Base-by-base conservation (phyloP, 2,797 vertebrate genomes). In the Pempheris klunzingeri region DNA sequence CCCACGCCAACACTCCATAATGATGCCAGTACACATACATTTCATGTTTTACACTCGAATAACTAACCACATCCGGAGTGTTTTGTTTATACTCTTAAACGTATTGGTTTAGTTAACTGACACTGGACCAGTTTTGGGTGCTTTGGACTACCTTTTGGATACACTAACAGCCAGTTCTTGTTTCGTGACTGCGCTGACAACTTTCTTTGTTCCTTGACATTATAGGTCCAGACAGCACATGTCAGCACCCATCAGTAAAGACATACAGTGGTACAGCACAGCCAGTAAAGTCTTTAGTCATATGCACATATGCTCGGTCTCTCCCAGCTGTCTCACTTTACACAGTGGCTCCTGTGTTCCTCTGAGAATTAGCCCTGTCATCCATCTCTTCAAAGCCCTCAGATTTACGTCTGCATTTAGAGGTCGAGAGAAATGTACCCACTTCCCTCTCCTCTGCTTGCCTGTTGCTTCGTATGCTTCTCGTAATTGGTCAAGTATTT, bases 321-420 rank as follows among this genome's bases (percentile, higher is more conserved):
- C 76, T 79, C 87, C 78, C 93, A 92, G 91, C 84, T 88, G 93
- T 90, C 90, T 88, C 90, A 68, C 80, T 90, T 90, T 92, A 89
- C 84, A 91, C 87, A 87, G 87, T 86, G 87, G 84, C 88, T 87
- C 87, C 88, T 86, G 77, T 86, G 86, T 82, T 92, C 91, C 88
- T 80, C 55, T 57, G 87, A 90, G 90, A 94, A 80, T 88, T 55
- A 55, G 66, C 57, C 75, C 66, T 87, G 92, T 91, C 90, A 88
- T 90, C 83, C 80, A 72, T 91, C 59, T 89, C 92, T 90, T 92
- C 90, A 94, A 89, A 93, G 92, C 67, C 55, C 22, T 58, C 39
- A 91, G 91, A 94, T 94, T 94, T 93, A 93, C 85, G 84, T 76
- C 82, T 91, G 78, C 68, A 61, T 87, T 86, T 70, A 82, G 71